Conservation (phyloP, 1,140 invertebrate species). For the Stenopsyche tienmushanensis region DNA sequence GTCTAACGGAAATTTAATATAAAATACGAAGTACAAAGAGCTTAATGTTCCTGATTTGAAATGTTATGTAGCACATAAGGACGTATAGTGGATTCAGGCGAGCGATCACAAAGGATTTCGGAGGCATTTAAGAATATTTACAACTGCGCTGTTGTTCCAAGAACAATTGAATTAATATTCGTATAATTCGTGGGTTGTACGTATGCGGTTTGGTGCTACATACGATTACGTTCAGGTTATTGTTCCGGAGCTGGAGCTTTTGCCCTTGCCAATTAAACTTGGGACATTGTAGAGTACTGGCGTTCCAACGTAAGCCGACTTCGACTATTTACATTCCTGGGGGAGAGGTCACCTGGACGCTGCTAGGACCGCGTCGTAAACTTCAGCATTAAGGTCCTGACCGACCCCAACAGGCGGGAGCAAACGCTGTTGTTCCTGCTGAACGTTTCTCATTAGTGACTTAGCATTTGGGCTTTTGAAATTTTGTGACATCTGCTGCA, state of each 20-base stretch:
- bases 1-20: no score
- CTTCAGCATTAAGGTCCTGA: not conserved
- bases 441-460: not conserved
- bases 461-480: not conserved
- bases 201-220: not conserved
- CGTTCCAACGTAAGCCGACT: constrained; percentile 3
- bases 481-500: no score
- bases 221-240: not conserved
- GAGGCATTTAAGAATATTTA: not conserved
- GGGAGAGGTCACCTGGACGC: constrained; percentile 6
- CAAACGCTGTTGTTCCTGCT: not conserved
- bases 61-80: no score
- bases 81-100: no score
- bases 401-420: not conserved
- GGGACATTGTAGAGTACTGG: not conserved
- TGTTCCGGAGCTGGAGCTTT: not conserved
- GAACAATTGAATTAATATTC: constrained; percentile 5
- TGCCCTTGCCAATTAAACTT: constrained; percentile 17
- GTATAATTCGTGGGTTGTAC: constrained; percentile 5
- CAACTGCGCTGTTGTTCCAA: not conserved
- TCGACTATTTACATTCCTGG: not conserved
- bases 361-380: constrained; percentile 3
- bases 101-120: not conserved
- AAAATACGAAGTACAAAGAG: no score
- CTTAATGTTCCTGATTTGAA: no score